These are phyloP conservation scores for Drosophila colorata DNA, from an alignment of 2,888 invertebrate genomes.

Conservation along the genomic window DNA sequence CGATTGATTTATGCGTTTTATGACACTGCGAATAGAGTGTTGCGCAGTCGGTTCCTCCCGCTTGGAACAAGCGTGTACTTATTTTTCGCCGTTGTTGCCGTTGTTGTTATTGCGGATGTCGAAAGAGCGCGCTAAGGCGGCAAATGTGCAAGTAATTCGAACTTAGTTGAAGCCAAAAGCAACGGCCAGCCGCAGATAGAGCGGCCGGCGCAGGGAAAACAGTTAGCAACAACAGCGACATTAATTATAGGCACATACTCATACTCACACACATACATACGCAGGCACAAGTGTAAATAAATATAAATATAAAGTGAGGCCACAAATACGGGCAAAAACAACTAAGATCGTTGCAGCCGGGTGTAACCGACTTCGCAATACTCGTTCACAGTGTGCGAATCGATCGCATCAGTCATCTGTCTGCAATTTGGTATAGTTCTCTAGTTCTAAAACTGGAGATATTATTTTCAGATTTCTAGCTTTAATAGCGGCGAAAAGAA, in stretches of 20 bases:
- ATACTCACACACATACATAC: constrained; percentile 14
- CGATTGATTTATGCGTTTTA: neutral
- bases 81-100: constrained; percentile 11
- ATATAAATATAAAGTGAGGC: too few relatives aligned
- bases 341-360: too few relatives aligned
- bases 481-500: too few relatives aligned
- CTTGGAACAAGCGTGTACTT: constrained; percentile 1
- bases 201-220: constrained; percentile 21
- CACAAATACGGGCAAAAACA: too few relatives aligned
- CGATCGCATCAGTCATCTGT: too few relatives aligned
- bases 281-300: too few relatives aligned
- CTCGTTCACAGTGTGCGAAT: too few relatives aligned
- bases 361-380: too few relatives aligned
- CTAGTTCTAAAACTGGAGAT: too few relatives aligned
- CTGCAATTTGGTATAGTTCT: too few relatives aligned
- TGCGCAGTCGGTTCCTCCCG: neutral
- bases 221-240: constrained; percentile 54
- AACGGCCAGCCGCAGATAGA: constrained; percentile 38
- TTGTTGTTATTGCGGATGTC: constrained; percentile 17
- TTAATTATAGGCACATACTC: constrained; percentile 59
- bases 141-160: constrained; percentile 64
- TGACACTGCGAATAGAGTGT: neutral
- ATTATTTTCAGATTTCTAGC: too few relatives aligned
- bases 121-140: constrained; percentile 52
- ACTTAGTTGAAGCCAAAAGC: constrained; percentile 64